phyloP scores from a whole-genome alignment of 1,140 invertebrate genomes.

The Hylaeus volcanicus region DNA sequence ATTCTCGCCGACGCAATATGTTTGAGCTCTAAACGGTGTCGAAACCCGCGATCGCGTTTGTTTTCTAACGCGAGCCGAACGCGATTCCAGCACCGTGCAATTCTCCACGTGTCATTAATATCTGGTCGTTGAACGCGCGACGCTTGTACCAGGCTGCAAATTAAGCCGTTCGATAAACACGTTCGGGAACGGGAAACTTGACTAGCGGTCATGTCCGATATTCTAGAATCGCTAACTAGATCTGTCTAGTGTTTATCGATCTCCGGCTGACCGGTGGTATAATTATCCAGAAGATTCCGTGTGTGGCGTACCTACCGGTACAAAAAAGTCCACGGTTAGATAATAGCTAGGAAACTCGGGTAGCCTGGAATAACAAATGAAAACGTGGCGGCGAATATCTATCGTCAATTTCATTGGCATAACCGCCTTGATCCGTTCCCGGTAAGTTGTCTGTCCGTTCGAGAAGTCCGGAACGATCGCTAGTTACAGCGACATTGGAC shows the following conservation, averaged over 20 bases:
- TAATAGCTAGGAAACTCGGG: conserved; percentile 35
- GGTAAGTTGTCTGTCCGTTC: conserved; percentile 11
- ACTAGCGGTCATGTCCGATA: background rate
- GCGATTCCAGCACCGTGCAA: conserved; percentile 4
- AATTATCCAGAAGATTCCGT: background rate
- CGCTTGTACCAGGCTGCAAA: conserved; percentile 6
- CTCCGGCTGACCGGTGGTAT: background rate
- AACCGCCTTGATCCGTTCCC: conserved; percentile 1
- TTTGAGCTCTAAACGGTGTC: background rate
- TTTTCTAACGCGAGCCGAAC: conserved; percentile 1
- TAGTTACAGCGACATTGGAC: conserved; percentile 21
- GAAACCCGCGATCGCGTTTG: conserved; percentile 24
- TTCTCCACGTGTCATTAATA: conserved; percentile 34
- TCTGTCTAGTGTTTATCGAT: conserved; percentile 15
- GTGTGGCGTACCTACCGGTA: background rate
- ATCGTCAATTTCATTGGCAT: conserved; percentile 26
- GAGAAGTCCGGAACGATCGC: conserved; percentile 15
- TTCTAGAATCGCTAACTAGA: conserved; percentile 1
- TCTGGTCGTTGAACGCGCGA: background rate
- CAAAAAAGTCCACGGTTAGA: background rate
- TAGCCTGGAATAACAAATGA: conserved; percentile 32
- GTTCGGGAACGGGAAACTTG: no score
- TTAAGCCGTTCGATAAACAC: conserved; percentile 23
- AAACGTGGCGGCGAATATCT: background rate
- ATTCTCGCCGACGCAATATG: background rate